Evolutionary conservation across 2,888 invertebrate genomes (phyloP).

Genomic region (Lepidonotus clava): DNA sequence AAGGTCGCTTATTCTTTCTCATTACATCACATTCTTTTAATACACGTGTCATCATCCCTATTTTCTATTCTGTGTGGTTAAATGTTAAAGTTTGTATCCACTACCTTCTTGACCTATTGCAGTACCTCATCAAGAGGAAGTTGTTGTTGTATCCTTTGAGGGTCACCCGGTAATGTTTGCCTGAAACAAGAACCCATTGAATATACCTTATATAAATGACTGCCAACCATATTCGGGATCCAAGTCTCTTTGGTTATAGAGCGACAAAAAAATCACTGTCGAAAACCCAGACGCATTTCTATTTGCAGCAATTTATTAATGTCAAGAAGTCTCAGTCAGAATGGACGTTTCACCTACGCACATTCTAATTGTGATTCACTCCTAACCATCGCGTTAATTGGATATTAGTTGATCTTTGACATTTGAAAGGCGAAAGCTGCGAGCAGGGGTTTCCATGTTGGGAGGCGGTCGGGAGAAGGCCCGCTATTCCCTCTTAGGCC

Average conservation of each 20-base stretch:
- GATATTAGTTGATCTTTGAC: constrained; percentile 19
- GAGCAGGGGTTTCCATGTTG: not conserved
- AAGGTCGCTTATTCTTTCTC: too few species aligned
- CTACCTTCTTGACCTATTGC: too few species aligned
- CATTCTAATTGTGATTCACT: constrained; percentile 7
- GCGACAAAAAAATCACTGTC: not conserved
- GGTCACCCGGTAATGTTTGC: too few species aligned
- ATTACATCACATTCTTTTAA: too few species aligned
- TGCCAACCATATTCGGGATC: too few species aligned
- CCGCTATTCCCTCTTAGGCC: not conserved
- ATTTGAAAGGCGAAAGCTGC: not conserved
- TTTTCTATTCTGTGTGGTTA: too few species aligned
- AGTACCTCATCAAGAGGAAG: too few species aligned
- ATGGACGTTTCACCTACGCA: constrained; percentile 31
- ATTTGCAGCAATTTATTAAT: constrained; percentile 4
- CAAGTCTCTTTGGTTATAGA: not conserved
- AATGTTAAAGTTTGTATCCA: too few species aligned
- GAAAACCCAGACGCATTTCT: not conserved
- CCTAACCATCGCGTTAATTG: constrained; percentile 1
- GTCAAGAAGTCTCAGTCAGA: constrained; percentile 28
- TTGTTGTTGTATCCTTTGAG: too few species aligned
- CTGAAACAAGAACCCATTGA: too few species aligned
- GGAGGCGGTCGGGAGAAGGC: not conserved
- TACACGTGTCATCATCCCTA: too few species aligned
- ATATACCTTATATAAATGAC: too few species aligned